Percentiles rank a stretch among this genome's conserved stretches.
Conservation (phyloP, 2,888 invertebrate species). For the Parascotia fuliginaria region DNA sequence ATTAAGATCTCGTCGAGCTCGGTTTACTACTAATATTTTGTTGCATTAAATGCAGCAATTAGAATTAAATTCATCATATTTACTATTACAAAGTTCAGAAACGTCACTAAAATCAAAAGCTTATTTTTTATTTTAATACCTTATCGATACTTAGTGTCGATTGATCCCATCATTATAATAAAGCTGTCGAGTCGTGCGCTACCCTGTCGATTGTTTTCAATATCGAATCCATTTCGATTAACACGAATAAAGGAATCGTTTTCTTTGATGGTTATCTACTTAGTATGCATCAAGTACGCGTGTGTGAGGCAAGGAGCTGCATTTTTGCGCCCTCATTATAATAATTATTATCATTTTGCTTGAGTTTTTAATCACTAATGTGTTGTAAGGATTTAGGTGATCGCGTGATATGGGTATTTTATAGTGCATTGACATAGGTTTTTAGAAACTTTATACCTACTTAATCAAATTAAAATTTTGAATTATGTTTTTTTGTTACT, state of each 20-base stretch:
- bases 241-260: conserved; percentile 79
- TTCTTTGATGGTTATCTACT: conserved; percentile 72
- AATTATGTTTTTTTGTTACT: too few relatives aligned
- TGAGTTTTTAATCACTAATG: conserved; percentile 36
- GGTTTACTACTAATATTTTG: too few relatives aligned
- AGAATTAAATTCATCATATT: conserved; percentile 3
- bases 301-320: conserved; percentile 56
- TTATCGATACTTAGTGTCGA: conserved; percentile 43
- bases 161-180: conserved; percentile 46
- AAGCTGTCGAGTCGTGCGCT: conserved; percentile 73
- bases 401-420: conserved; percentile 10
- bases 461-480: too few relatives aligned
- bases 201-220: conserved; percentile 84
- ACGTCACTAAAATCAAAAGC: conserved; percentile 33
- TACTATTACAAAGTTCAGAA: conserved; percentile 12
- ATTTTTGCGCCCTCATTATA: conserved; percentile 72
- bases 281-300: conserved; percentile 63
- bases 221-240: conserved; percentile 80
- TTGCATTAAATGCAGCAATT: conserved; percentile 1
- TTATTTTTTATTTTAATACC: conserved; percentile 12
- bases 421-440: too few relatives aligned
- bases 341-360: conserved; percentile 65
- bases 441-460: too few relatives aligned
- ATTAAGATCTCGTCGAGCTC: too few relatives aligned
- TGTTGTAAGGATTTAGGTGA: conserved; percentile 15